Evolutionary conservation across 53 echinoderm and acorn worm species (phyloP), one percentile per base, ranked within the genome.

Genomic region (Holothuria leucospilota): DNA sequence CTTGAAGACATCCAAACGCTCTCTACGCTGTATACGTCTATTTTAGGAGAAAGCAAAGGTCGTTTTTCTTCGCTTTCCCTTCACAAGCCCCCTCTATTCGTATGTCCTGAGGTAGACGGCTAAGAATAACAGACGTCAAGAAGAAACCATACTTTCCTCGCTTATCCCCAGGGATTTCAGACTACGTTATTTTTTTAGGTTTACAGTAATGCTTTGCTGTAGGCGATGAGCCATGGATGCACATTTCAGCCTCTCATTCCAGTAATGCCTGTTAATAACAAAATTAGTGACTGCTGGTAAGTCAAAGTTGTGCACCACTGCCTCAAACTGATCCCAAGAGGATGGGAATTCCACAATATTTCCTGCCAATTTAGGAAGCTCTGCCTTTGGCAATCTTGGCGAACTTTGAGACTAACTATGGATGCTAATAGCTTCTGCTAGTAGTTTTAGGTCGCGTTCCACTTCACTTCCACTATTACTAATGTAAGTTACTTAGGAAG

Each of bases 181-280:
- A 46, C 82, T 60, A n/a, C 65, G 0, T 46, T 58, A 26, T 62
- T 29, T 63, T 82, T 16, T 62, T 29, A 5, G 27, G 42, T 11
- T 58, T 39, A 52, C 66, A 2, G 39, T 63, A 82, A 34, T 82
- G 39, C 82, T 25, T n/a, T n/a, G n/a, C n/a, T n/a, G 82, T 82
- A 10, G 46, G 34, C 10, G 59, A 14, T 42, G 63, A 18, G 30
- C 82, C 82, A 3, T 63, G 24, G 21, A 63, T n/a, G n/a, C n/a
- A n/a, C n/a, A n/a, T n/a, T n/a, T n/a, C n/a, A n/a, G n/a, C n/a
- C n/a, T n/a, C n/a, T 29, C 65, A 64, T 34, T 82, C 27, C 62
- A 82, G 20, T 24, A 29, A 64, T 25, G 82, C 30, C 20, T 59
- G 29, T 24, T 63, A 41, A 67, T 84, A 82, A 6, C 65, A 27